Conservation (phyloP, 2,797 vertebrate genomes). For the Tiaroga cobitis region DNA sequence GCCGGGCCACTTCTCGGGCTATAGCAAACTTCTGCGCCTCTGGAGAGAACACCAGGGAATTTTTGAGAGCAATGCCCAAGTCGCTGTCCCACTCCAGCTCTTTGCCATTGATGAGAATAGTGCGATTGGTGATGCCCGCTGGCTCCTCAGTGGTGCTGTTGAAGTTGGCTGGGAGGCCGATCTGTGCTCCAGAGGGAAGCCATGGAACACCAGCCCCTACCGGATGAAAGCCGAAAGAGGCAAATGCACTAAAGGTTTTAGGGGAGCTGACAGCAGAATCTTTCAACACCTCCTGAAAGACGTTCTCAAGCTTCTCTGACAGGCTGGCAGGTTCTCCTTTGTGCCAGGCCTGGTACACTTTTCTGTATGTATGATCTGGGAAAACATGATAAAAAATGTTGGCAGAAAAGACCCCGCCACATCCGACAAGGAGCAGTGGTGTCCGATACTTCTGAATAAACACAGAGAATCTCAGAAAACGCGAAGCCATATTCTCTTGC, state of each 20-base stretch:
- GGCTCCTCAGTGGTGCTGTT: constrained; percentile 74
- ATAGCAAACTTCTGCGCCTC: constrained; percentile 89
- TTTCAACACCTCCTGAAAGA: constrained; percentile 84
- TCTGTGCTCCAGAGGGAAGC: constrained; percentile 82
- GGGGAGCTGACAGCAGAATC: constrained; percentile 74
- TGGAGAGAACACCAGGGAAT: constrained; percentile 82
- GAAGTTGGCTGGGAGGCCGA: constrained; percentile 91
- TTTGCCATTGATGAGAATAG: constrained; percentile 82
- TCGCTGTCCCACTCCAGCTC: constrained; percentile 84
- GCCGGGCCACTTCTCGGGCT: constrained; percentile 84
- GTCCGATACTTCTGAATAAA: constrained; percentile 85
- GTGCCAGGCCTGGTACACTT: constrained; percentile 89
- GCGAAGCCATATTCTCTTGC: constrained; percentile 67
- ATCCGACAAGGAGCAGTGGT: constrained; percentile 81
- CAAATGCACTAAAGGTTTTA: constrained; percentile 80
- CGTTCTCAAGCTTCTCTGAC: constrained; percentile 75
- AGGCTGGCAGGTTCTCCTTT: constrained; percentile 80
- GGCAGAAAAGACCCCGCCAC: constrained; percentile 82
- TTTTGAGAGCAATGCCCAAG: constrained; percentile 76
- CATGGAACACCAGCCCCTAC: constrained; percentile 88
- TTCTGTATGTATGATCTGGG: constrained; percentile 80
- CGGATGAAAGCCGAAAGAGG: constrained; percentile 87
- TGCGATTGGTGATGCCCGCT: constrained; percentile 77
- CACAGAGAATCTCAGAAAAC: constrained; percentile 69
- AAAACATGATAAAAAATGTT: constrained; percentile 86